phyloP scores from a whole-genome alignment of 1,140 invertebrate species.

The Oscheius sp. region DNA sequence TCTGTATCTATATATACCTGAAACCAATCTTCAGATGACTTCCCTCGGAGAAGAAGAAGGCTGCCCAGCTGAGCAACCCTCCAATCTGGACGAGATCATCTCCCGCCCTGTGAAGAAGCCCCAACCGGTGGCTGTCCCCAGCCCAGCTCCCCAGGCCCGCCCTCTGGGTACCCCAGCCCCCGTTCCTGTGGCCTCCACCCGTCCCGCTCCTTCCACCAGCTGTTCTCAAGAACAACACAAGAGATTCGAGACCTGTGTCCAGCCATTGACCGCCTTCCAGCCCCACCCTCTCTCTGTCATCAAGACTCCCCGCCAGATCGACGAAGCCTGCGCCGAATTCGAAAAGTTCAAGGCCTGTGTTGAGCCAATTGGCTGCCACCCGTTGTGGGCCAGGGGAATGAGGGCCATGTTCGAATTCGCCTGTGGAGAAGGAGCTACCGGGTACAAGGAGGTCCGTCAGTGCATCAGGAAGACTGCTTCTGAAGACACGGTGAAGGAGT shows the following conservation, averaged over 20 bases:
- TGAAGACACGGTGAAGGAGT: conserved; percentile 44
- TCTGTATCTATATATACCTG: background rate
- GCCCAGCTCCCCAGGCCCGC: conserved; percentile 42
- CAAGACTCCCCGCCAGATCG: conserved; percentile 52
- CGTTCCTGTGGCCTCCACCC: background rate
- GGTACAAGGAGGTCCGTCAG: conserved; percentile 44
- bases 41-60: conserved; percentile 55
- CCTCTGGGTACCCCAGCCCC: conserved; percentile 12
- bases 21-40: conserved; percentile 47
- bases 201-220: background rate
- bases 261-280: conserved; percentile 55
- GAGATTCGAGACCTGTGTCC: conserved; percentile 47
- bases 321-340: conserved; percentile 54
- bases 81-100: conserved; percentile 50
- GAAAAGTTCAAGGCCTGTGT: conserved; percentile 49
- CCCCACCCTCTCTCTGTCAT: conserved; percentile 58
- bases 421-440: conserved; percentile 47
- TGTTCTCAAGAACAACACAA: conserved; percentile 50
- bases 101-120: conserved; percentile 40
- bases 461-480: conserved; percentile 49
- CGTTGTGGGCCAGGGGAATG: conserved; percentile 57
- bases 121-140: conserved; percentile 19
- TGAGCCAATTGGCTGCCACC: conserved; percentile 32
- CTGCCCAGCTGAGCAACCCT: conserved; percentile 50
- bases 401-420: conserved; percentile 57